Percentiles rank a stretch among this genome's conserved stretches.
Conservation (phyloP, 2,888 invertebrate genomes). For the Leptarthrus brevirostris region DNA sequence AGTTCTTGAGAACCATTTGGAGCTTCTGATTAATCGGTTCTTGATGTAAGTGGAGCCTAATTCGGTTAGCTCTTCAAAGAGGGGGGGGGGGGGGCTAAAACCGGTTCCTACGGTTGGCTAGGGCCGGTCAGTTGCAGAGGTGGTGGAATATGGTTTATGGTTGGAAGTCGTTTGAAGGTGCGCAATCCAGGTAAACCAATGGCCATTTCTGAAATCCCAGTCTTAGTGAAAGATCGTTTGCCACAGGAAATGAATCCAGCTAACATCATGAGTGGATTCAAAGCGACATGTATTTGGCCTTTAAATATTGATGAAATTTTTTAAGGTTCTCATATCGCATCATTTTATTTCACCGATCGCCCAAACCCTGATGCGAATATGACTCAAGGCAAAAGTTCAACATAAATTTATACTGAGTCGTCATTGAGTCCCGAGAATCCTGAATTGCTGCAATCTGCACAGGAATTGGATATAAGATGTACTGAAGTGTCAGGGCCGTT, state of each 20-base stretch:
- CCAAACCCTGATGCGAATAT: not conserved
- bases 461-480: not conserved
- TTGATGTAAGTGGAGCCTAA: too few species aligned
- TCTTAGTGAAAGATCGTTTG: not conserved
- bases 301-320: not conserved
- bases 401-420: too few species aligned
- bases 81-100: too few species aligned
- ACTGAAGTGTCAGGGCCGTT: not conserved
- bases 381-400: not conserved
- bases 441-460: too few species aligned
- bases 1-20: too few species aligned
- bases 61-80: too few species aligned
- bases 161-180: too few species aligned
- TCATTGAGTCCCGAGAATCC: too few species aligned
- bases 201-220: not conserved
- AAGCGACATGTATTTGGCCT: not conserved
- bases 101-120: too few species aligned
- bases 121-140: too few species aligned
- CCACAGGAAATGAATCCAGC: not conserved
- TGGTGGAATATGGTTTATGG: too few species aligned
- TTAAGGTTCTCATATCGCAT: not conserved
- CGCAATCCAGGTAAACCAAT: not conserved
- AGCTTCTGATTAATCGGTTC: too few species aligned
- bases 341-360: not conserved
- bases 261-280: not conserved